Conservation (phyloP, 2,113 vertebrate species). For the Lophochroa leadbeateri region DNA sequence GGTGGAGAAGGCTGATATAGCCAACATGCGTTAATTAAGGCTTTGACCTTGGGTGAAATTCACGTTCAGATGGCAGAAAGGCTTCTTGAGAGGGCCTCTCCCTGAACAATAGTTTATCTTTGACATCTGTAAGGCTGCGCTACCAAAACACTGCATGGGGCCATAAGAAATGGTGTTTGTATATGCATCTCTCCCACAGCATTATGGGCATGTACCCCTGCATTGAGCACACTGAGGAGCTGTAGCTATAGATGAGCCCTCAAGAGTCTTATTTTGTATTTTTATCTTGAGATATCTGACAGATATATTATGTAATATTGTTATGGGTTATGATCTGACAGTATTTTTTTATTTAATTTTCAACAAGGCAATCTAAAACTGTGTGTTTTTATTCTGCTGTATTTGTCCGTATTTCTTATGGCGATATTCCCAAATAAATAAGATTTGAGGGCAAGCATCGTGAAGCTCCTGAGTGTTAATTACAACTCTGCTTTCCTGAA, state of each 20-base stretch:
- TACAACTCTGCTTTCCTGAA: conserved; percentile 21
- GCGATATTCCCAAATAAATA: conserved; percentile 77
- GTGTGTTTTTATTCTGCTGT: conserved; percentile 71
- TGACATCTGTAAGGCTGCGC: not conserved
- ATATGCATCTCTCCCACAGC: conserved; percentile 26
- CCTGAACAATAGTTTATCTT: not conserved
- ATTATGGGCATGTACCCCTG: conserved; percentile 38
- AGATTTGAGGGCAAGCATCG: conserved; percentile 65
- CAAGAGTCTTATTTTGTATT: conserved; percentile 48
- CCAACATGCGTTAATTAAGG: not conserved
- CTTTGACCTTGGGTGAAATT: not conserved
- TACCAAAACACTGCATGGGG: conserved; percentile 46
- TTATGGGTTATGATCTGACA: conserved; percentile 51
- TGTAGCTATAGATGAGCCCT: conserved; percentile 1
- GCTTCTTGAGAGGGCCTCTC: not conserved
- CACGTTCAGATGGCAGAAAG: not conserved
- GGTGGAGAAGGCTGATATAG: not conserved
- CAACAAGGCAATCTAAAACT: conserved; percentile 40
- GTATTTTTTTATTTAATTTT: conserved; percentile 72
- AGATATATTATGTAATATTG: conserved; percentile 53
- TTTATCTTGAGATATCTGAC: conserved; percentile 45
- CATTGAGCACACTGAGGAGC: conserved; percentile 23
- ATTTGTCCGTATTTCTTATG: conserved; percentile 72
- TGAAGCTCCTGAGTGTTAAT: conserved; percentile 48
- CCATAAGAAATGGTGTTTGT: conserved; percentile 27